These are phyloP conservation scores for Macrocentrus cingulum DNA, from an alignment of 1,140 invertebrate genomes.

Conservation along the genomic window DNA sequence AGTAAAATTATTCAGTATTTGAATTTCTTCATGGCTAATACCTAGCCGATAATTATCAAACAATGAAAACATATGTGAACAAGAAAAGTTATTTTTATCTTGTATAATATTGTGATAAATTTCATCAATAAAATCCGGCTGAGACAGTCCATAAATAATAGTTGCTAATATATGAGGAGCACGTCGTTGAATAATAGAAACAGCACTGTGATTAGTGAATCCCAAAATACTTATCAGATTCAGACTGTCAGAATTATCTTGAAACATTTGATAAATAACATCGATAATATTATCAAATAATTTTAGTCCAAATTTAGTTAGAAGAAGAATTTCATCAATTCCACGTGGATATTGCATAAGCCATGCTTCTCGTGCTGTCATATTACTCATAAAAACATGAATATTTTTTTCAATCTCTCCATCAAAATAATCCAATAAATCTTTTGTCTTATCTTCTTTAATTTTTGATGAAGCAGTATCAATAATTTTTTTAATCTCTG, in stretches of 20 bases:
- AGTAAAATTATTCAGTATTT: slow-evolving; percentile 44
- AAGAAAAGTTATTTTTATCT: slow-evolving; percentile 30
- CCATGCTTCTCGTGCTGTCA: slow-evolving; percentile 36
- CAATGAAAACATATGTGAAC: slow-evolving; percentile 41
- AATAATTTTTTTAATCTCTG: slow-evolving; percentile 40
- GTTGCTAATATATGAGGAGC: slow-evolving; percentile 42
- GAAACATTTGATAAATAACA: slow-evolving; percentile 29
- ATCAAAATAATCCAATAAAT: slow-evolving; percentile 38
- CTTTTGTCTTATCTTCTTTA: slow-evolving; percentile 29
- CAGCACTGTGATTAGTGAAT: slow-evolving; percentile 38
- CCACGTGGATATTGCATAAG: slow-evolving; percentile 20
- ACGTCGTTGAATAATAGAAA: slow-evolving; percentile 39
- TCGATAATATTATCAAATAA: slow-evolving; percentile 36
- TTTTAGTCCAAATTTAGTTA: slow-evolving; percentile 40
- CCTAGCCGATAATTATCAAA: slow-evolving; percentile 35
- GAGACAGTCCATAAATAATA: slow-evolving; percentile 42
- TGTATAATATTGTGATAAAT: slow-evolving; percentile 24
- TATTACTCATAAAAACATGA: slow-evolving; percentile 30
- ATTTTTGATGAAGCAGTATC: slow-evolving; percentile 37
- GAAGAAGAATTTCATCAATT: slow-evolving; percentile 37
- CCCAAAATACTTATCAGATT: slow-evolving; percentile 42
- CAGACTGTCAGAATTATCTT: slow-evolving; percentile 26
- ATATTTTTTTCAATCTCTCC: slow-evolving; percentile 42
- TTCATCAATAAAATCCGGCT: slow-evolving; percentile 34
- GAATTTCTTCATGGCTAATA: slow-evolving; percentile 38